Evolutionary conservation across 1,140 invertebrate species (phyloP), one percentile per base, ranked within the genome.

Genomic region (Hyles euphorbiae): DNA sequence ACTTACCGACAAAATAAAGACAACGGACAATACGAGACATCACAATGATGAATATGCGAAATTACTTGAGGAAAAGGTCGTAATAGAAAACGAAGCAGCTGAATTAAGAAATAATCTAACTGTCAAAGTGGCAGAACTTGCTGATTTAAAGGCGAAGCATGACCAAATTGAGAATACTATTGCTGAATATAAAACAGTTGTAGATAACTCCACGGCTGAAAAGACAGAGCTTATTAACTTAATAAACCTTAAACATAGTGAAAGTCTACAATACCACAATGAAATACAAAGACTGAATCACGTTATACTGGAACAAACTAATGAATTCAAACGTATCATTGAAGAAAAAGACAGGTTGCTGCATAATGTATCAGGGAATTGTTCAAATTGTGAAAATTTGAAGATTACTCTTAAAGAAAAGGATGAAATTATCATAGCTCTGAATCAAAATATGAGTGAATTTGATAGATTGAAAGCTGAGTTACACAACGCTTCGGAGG

Each of bases 241-340:
- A 5, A 84, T 97, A 0, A 94, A 94, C 65, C 89, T 93, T 49
- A 97, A 97, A 88, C 95, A 97, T 65, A 92, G 94, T 57, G 96
- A 97, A 83, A 96, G 92, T 72, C 72, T 96, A 2, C 92, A 93
- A 50, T 97, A 97, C 83, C 95, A 97, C 67, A 90, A 87, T 3
- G 96, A 98, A 89, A 94, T 97, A 56, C 94, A 96, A 77, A 91
- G 94, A 44, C 71, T 97, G n/a, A 92, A 91, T 12, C 88, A 91
- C 58, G 66, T 93, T 4, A 61, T 93, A 12, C 61, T 86, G 57
- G 70, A 81, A 51, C 88, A 87, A 56, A 81, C 68, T n/a, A 83
- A 83, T 63, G 90, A 91, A 72, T 85, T 89, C 47, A 89, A 90
- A 62, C 87, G 80, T 62, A 72, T 90, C 8, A 77, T 87, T 40